phyloP scores from a whole-genome alignment of 2,113 vertebrate species.

The Mobula birostris region DNA sequence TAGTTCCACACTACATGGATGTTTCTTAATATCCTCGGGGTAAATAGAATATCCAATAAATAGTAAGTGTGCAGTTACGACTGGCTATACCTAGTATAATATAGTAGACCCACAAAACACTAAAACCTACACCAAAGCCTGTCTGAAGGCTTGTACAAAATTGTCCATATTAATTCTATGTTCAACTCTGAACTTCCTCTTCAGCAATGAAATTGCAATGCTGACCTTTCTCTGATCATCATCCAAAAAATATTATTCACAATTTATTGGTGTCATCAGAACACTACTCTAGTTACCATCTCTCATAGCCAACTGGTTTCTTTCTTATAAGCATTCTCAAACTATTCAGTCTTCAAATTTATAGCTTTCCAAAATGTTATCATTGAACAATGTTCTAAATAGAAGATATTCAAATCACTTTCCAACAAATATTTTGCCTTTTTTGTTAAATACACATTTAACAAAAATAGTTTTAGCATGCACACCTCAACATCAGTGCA shows the following conservation, averaged over 20 bases:
- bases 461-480: background rate
- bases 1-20: background rate
- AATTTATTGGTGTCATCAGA: background rate
- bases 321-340: background rate
- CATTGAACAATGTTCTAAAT: background rate
- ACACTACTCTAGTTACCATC: background rate
- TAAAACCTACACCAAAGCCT: no score
- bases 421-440: background rate
- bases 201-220: background rate
- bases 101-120: background rate
- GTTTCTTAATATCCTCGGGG: background rate
- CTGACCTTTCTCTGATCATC: background rate
- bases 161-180: background rate
- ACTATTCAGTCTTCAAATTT: background rate
- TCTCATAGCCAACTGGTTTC: background rate
- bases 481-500: background rate
- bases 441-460: background rate
- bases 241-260: background rate
- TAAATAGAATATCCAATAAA: background rate
- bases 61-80: background rate
- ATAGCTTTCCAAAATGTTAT: background rate
- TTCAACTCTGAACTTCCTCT: background rate
- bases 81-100: background rate
- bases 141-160: no score
- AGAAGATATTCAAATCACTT: background rate